Evolutionary conservation across 2,888 invertebrate genomes (phyloP), one percentile per base, ranked within the genome.

Genomic region (Mycalesis mineus): DNA sequence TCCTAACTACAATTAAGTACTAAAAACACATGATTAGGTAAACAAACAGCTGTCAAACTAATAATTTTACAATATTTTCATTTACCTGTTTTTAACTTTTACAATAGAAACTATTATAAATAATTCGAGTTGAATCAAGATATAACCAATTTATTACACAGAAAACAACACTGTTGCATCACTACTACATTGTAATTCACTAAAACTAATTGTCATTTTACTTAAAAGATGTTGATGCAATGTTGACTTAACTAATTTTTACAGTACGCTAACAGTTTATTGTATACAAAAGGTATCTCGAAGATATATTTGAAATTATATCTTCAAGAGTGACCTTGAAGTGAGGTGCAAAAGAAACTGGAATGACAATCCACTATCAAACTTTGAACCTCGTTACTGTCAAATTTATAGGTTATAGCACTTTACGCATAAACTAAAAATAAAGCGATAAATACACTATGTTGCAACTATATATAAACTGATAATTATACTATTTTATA

Each of bases 401-500:
- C 85, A 88, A 78, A 77, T 77, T 87, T 88, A 69, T 81, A 88
- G 88, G 88, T 88, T 88, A 88, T 79, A 71, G 65, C 61, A 65
- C 61, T 55, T 59, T 57, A 73, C 61, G 72, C 73, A 69, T 62
- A n/a, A 62, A 63, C 64, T 68, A 70, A 67, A 70, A 63, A 69
- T 57, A 31, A 62, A 65, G 70, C 39, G 28, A 31, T n/a, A 40
- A 41, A 40, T 51, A 40, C 40, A 31, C 14, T 29, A 41, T 1
- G 13, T 14, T 47, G 15, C 47, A 11, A 9, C 11, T 64, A 64
- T 66, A 72, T 49, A 57, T 68, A 60, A 71, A 41, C 50, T 66
- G 69, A 73, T 70, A 65, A 68, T 62, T 62, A 68, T 66, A 61
- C 65, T 67, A 68, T 59, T 63, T 65, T 65, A 63, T 69, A 67